A percentile compares a stretch with the other conserved stretches of the same genome.
Evolutionary conservation across 2,113 vertebrate species (phyloP).

Genomic region (Circaetus cinerascens): DNA sequence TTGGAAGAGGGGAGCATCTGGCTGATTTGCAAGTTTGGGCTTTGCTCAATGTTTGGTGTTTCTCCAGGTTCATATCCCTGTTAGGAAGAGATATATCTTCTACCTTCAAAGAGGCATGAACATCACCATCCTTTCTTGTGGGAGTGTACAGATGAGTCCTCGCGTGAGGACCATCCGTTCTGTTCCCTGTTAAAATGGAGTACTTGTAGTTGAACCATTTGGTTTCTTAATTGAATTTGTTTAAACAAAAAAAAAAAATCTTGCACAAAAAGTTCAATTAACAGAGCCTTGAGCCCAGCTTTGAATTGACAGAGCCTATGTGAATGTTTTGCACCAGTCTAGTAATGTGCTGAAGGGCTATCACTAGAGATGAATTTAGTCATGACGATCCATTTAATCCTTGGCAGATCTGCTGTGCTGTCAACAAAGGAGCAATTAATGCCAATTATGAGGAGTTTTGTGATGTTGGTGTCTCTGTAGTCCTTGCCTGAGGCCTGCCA

Average conservation of each 20-base stretch:
- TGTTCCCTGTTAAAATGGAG: neutral
- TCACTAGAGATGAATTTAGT: neutral
- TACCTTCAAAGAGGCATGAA: neutral
- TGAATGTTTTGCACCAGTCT: neutral
- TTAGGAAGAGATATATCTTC: neutral
- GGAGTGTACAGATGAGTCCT: neutral
- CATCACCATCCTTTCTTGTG: neutral
- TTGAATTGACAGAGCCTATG: neutral
- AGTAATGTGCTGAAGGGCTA: neutral
- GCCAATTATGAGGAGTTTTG: constrained; percentile 37
- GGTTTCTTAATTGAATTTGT: neutral
- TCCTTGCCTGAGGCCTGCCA: constrained; percentile 28
- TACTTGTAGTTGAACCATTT: neutral
- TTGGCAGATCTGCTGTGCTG: constrained; percentile 19
- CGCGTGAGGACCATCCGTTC: neutral
- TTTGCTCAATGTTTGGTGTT: neutral
- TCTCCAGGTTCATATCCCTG: neutral
- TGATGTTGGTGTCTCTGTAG: constrained; percentile 18
- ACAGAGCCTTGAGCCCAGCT: neutral
- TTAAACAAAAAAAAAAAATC: neutral
- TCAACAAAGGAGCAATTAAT: constrained; percentile 47
- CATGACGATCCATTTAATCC: neutral
- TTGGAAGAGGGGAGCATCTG: neutral
- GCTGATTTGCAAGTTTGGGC: neutral
- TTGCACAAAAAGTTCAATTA: neutral